Conservation (phyloP, 2,888 invertebrate genomes). For the Chrysodeixis includens region DNA sequence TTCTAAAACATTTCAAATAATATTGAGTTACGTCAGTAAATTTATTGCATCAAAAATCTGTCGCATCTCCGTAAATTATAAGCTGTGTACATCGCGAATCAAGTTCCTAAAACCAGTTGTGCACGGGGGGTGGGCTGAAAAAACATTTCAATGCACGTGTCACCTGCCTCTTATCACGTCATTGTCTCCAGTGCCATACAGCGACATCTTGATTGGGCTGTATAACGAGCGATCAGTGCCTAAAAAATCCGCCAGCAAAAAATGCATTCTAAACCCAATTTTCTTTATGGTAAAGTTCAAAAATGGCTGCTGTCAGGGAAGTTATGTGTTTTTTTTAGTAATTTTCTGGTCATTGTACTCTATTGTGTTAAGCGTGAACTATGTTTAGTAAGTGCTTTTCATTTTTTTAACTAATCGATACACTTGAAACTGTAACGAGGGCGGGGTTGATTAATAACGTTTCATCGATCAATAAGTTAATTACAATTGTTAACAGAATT, state of each 20-base stretch:
- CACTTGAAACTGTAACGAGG: slow-evolving; percentile 11
- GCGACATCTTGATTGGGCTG: slow-evolving; percentile 65
- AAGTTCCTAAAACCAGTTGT: slow-evolving; percentile 72
- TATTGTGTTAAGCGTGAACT: slow-evolving; percentile 55
- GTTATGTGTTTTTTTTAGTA: slow-evolving; percentile 16
- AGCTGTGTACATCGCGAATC: slow-evolving; percentile 64
- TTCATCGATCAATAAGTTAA: slow-evolving; percentile 9
- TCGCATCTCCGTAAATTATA: slow-evolving; percentile 61
- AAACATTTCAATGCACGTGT: slow-evolving; percentile 77
- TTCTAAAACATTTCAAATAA: too few species aligned
- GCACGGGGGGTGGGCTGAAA: slow-evolving; percentile 74
- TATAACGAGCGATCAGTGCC: slow-evolving; percentile 47
- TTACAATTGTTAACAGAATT: neutral
- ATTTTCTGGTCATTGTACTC: slow-evolving; percentile 37
- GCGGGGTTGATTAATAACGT: slow-evolving; percentile 25
- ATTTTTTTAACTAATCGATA: slow-evolving; percentile 34
- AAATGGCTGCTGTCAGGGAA: slow-evolving; percentile 17
- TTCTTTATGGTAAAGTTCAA: slow-evolving; percentile 41
- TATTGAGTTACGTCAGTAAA: neutral
- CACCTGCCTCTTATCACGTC: slow-evolving; percentile 78
- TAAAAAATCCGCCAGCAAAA: slow-evolving; percentile 33
- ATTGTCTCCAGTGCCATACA: slow-evolving; percentile 70
- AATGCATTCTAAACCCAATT: slow-evolving; percentile 37
- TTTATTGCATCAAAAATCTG: slow-evolving; percentile 30
- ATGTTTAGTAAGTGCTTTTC: slow-evolving; percentile 42